Evolutionary conservation across 2,888 invertebrate species (phyloP), one percentile per base, ranked within the genome.

Genomic region (Stenichneumon culpator): DNA sequence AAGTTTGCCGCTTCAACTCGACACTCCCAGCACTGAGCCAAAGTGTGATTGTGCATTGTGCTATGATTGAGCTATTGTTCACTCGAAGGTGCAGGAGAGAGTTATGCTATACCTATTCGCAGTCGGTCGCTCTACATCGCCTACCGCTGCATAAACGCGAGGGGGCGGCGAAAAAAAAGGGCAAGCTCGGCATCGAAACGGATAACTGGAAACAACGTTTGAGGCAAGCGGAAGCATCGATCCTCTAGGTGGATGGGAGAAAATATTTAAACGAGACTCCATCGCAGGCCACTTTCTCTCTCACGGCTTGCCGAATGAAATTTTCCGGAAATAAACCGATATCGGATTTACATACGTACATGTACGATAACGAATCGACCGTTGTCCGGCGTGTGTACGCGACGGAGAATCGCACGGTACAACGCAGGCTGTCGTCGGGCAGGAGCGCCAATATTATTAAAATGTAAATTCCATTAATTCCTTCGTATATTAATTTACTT

Each of bases 1-100:
- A 72, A 77, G 60, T 84, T 79, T 75, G 79, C 69, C 54, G 70
- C 36, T 80, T 22, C 57, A 65, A 19, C 73, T 82, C 70, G 36
- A 63, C 54, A 57, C 28, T 60, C 25, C 39, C 39, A 67, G 36
- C 22, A 75, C 57, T 14, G 78, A 67, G 75, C 80, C 60, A 83
- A 83, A 83, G 87, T 86, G 84, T 87, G 83, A 88, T 88, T 88
- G 86, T 86, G 79, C 86, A 84, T 86, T 86, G 87, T 87, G 80
- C 82, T 69, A 84, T 87, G 87, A 88, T 88, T 87, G 87, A 86
- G 84, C 86, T 83, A 87, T 88, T 88, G 88, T 87, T 86, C 69
- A 67, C 50, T 3, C 22, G 73, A 60, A 73, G 72, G 77, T 79
- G 85, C 60, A 14, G 73, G 79, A 82, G 78, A 81, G 77, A 82